A percentile compares a stretch with the other conserved stretches of the same genome.
Conservation (phyloP, 2,797 vertebrate genomes). For the Neopelma chrysocephalum region DNA sequence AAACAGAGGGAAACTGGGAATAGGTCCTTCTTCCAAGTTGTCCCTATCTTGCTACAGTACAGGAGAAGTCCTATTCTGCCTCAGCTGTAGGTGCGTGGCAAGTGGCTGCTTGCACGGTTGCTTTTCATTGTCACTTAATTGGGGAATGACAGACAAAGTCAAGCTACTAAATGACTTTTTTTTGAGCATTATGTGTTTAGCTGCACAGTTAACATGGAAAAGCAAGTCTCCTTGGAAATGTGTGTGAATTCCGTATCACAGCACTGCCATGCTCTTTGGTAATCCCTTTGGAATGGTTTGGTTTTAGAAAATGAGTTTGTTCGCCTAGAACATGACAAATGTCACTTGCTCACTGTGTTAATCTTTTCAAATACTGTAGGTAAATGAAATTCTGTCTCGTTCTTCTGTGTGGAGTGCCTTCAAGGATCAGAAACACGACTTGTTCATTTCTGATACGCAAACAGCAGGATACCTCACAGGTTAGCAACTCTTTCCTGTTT, state of each 20-base stretch:
- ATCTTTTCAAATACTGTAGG: constrained; percentile 74
- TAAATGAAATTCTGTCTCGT: constrained; percentile 96
- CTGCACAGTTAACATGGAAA: background rate
- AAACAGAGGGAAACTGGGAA: background rate
- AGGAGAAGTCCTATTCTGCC: background rate
- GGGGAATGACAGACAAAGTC: background rate
- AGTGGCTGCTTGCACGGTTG: background rate
- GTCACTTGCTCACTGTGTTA: background rate
- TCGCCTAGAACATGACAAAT: background rate
- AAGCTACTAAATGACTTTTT: background rate
- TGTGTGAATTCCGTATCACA: rapidly evolving
- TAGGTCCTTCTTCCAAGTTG: background rate
- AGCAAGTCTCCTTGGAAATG: background rate
- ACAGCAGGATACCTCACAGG: constrained; percentile 97
- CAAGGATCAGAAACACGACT: constrained; percentile 99
- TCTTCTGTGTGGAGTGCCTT: constrained; percentile 99
- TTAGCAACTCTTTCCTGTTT: constrained; percentile 60
- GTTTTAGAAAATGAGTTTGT: background rate
- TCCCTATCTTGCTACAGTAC: background rate
- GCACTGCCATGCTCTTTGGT: background rate
- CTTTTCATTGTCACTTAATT: background rate
- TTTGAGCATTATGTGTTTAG: background rate
- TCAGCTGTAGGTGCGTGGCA: background rate
- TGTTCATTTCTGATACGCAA: constrained; percentile 99
- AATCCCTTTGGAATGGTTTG: background rate